Evolutionary conservation across 2,888 invertebrate genomes (phyloP).

Genomic region (Monoplex corrugatus): DNA sequence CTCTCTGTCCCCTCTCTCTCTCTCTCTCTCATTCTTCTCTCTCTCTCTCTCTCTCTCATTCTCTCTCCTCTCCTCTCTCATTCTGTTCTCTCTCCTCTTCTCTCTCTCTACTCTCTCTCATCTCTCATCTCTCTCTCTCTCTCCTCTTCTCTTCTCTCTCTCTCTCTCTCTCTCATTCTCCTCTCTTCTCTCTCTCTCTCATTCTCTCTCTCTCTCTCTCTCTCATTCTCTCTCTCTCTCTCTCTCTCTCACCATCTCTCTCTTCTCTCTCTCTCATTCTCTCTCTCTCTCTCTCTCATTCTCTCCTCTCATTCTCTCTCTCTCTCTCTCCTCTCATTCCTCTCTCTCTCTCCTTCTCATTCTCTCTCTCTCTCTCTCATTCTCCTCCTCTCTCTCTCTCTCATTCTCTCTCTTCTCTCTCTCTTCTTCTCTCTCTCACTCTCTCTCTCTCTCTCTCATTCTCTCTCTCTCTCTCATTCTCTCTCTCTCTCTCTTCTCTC

Average conservation of each 20-base stretch:
- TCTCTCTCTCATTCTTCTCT: no score
- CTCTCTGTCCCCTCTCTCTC: not conserved
- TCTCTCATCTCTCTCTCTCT: not conserved
- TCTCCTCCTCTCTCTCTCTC: not conserved
- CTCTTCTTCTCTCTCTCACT: not conserved
- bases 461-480: not conserved
- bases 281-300: not conserved
- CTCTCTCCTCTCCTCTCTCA: not conserved
- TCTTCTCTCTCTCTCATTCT: not conserved
- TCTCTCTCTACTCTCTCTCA: not conserved
- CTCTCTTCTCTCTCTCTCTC: not conserved
- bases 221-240: not conserved
- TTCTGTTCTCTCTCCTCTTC: no score
- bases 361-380: not conserved
- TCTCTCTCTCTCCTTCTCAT: not conserved
- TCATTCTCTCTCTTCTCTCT: not conserved
- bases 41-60: no score
- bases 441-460: not conserved
- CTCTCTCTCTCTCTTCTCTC: not conserved
- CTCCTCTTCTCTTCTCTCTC: not conserved
- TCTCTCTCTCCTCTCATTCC: not conserved
- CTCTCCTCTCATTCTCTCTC: not conserved
- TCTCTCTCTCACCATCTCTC: not conserved
- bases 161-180: constrained; percentile 13
- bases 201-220: not conserved